Percentiles rank a stretch among this genome's conserved stretches.
These are phyloP conservation scores for Platycnemis pennipes DNA, from an alignment of 2,888 invertebrate species.

Conservation along the genomic window DNA sequence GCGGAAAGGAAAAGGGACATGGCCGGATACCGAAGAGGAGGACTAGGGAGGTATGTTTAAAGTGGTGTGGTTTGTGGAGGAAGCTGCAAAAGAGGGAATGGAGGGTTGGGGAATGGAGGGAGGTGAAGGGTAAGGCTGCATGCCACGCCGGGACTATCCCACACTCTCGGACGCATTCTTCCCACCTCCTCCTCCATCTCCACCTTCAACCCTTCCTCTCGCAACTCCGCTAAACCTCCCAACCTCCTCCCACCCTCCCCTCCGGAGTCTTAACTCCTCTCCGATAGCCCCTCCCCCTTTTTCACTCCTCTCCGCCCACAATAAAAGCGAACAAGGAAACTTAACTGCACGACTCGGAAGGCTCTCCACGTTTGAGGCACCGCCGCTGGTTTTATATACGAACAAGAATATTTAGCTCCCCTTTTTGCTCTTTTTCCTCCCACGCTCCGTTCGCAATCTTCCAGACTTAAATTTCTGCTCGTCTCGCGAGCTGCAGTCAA, in stretches of 20 bases:
- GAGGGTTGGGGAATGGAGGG: background rate
- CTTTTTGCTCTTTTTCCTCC: background rate
- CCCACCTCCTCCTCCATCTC: background rate
- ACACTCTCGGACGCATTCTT: slow-evolving; percentile 11
- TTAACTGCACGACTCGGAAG: slow-evolving; percentile 9
- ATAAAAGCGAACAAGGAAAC: slow-evolving; percentile 24
- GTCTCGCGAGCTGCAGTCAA: background rate
- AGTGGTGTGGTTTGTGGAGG: too few relatives aligned
- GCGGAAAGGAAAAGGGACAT: background rate
- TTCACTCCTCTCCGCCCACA: background rate
- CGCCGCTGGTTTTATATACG: slow-evolving; percentile 1
- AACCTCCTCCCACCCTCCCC: background rate
- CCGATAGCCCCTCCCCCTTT: background rate
- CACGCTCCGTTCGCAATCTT: background rate
- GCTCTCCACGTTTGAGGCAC: slow-evolving; percentile 27
- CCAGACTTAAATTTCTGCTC: background rate
- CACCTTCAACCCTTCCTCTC: background rate
- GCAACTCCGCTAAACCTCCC: background rate
- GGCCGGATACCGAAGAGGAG: background rate
- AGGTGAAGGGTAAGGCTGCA: background rate
- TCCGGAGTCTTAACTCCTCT: background rate
- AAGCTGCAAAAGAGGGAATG: too few relatives aligned
- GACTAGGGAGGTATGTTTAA: background rate
- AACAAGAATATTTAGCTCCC: background rate
- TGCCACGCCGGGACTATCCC: slow-evolving; percentile 1